phyloP scores from a whole-genome alignment of 2,888 invertebrate genomes.

The Orchesellides sinensis region DNA sequence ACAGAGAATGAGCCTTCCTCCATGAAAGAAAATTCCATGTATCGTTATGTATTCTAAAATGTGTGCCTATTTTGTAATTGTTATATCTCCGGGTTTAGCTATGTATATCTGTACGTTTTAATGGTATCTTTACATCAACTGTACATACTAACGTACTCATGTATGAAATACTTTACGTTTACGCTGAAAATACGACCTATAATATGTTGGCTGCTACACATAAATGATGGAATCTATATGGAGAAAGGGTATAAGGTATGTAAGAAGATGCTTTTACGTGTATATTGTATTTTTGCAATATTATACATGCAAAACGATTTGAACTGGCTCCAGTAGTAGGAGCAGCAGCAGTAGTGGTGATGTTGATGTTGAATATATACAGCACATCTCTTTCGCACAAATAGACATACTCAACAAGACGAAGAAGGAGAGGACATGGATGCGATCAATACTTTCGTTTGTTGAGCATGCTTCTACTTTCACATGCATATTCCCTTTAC shows the following conservation, averaged over 20 bases:
- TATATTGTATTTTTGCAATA: not conserved
- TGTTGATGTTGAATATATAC: not conserved
- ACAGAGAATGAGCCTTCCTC: not conserved
- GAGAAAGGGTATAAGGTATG: too few relatives aligned
- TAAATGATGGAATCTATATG: too few relatives aligned
- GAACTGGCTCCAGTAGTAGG: not conserved
- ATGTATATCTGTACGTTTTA: too few relatives aligned
- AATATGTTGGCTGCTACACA: too few relatives aligned
- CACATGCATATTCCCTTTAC: not conserved
- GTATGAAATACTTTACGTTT: too few relatives aligned
- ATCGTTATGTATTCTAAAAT: not conserved
- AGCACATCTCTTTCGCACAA: slow-evolving; percentile 1
- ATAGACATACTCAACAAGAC: slow-evolving; percentile 32
- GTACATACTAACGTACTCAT: too few relatives aligned
- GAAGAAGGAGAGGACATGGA: slow-evolving; percentile 38
- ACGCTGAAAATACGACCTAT: too few relatives aligned
- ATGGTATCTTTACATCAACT: too few relatives aligned
- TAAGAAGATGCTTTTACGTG: too few relatives aligned
- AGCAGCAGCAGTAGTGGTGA: too few relatives aligned
- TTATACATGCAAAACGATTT: not conserved
- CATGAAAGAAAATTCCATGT: slow-evolving; percentile 22
- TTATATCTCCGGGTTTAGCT: too few relatives aligned
- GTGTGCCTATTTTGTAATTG: too few relatives aligned
- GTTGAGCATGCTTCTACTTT: slow-evolving; percentile 24
- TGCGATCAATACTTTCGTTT: slow-evolving; percentile 46